A percentile compares a stretch with the other conserved stretches of the same genome.
Conservation (phyloP, 2,888 invertebrate species). For the Orthonychiurus folsomi region DNA sequence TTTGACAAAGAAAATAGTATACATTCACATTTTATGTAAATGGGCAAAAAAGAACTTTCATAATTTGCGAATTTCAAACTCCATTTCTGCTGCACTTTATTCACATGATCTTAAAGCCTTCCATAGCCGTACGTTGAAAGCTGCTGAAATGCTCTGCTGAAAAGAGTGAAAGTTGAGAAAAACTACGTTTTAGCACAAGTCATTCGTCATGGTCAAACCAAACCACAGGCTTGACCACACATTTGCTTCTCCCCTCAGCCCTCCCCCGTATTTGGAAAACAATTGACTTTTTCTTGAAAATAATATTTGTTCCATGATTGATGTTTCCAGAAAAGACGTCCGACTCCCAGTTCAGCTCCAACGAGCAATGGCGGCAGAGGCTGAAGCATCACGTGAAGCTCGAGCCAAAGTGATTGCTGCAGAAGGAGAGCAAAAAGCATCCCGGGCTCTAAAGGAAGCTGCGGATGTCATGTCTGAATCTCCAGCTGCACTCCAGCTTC, state of each 20-base stretch:
- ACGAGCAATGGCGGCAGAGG: constrained; percentile 74
- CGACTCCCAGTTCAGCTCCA: constrained; percentile 66
- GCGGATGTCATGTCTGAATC: constrained; percentile 65
- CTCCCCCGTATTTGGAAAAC: background rate
- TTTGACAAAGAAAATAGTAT: too few relatives aligned
- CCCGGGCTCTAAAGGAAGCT: constrained; percentile 73
- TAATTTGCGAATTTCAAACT: too few relatives aligned
- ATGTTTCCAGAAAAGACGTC: constrained; percentile 60
- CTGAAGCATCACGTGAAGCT: constrained; percentile 71
- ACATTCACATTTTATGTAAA: too few relatives aligned
- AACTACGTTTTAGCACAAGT: too few relatives aligned
- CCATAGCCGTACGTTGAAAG: too few relatives aligned
- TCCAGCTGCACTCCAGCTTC: constrained; percentile 84
- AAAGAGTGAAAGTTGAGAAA: too few relatives aligned
- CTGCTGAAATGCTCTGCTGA: too few relatives aligned
- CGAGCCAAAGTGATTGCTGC: constrained; percentile 71
- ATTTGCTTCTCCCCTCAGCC: too few relatives aligned
- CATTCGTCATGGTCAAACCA: too few relatives aligned
- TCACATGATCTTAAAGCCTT: too few relatives aligned
- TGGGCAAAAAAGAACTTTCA: too few relatives aligned
- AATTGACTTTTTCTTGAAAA: constrained; percentile 13
- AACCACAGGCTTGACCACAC: background rate
- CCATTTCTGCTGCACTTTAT: too few relatives aligned
- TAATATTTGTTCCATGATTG: constrained; percentile 19
- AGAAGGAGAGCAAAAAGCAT: constrained; percentile 78